A percentile compares a stretch with the other conserved stretches of the same genome.
Evolutionary conservation across 2,797 vertebrate genomes (phyloP).

Genomic region (Acanthurus leucopareius): DNA sequence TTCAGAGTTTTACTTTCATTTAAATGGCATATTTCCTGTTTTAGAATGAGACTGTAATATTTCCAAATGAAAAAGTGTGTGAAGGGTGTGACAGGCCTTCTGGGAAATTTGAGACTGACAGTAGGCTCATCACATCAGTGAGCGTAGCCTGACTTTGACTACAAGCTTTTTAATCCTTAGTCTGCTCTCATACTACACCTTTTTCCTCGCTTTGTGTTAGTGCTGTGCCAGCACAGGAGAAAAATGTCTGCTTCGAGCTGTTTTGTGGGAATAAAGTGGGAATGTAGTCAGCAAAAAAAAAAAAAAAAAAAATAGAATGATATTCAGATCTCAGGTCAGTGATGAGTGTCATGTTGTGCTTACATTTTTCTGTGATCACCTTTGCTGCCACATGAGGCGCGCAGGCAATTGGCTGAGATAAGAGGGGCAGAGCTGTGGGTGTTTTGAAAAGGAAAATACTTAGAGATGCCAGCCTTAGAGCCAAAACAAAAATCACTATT

Average conservation of each 20-base stretch:
- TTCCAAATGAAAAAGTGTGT: conserved; percentile 11
- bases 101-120: conserved; percentile 36
- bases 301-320: neutral
- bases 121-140: conserved; percentile 33
- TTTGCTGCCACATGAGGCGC: conserved; percentile 8
- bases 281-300: conserved; percentile 43
- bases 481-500: conserved; percentile 23
- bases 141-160: conserved; percentile 19
- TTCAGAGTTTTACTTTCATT: conserved; percentile 28
- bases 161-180: conserved; percentile 2
- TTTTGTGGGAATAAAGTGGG: conserved; percentile 27
- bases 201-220: conserved; percentile 16
- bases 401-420: neutral
- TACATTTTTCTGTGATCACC: conserved; percentile 32
- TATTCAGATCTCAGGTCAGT: conserved; percentile 14
- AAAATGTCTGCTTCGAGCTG: conserved; percentile 38
- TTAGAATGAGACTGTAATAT: conserved; percentile 32
- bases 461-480: conserved; percentile 12
- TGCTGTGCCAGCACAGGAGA: conserved; percentile 44
- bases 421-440: conserved; percentile 13
- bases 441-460: conserved; percentile 1
- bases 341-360: conserved; percentile 11
- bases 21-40: conserved; percentile 14
- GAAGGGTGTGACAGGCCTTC: conserved; percentile 17
- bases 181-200: conserved; percentile 25